Conservation (phyloP, 2,113 vertebrate genomes). For the Pionites leucogaster region DNA sequence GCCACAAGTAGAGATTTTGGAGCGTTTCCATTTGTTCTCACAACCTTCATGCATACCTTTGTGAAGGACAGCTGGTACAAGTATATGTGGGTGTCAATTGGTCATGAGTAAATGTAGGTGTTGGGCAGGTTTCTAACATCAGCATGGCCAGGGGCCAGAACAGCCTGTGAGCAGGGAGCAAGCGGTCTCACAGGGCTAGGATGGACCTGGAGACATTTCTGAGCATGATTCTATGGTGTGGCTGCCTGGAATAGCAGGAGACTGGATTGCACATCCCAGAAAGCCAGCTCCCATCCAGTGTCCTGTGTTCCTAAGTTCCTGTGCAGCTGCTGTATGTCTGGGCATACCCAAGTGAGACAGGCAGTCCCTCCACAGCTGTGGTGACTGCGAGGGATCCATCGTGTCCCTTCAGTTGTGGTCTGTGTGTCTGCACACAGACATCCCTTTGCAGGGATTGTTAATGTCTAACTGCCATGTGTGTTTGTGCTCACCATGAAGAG, state of each 20-base stretch:
- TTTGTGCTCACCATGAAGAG: not conserved
- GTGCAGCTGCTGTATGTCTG: slow-evolving; percentile 5
- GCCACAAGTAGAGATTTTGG: not conserved
- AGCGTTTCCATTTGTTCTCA: not conserved
- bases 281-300: not conserved
- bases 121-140: not conserved
- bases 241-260: slow-evolving; percentile 27
- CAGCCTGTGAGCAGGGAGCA: not conserved
- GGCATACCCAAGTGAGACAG: not conserved
- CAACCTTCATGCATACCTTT: rapidly evolving
- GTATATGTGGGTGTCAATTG: not conserved
- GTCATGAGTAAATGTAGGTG: not conserved
- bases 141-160: not conserved
- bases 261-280: not conserved
- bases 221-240: not conserved
- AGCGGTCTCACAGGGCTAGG: not conserved
- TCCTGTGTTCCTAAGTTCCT: not conserved
- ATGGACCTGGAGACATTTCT: not conserved
- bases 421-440: not conserved
- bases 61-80: not conserved
- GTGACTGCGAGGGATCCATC: not conserved
- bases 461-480: not conserved
- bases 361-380: not conserved
- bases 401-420: not conserved
- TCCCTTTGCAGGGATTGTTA: not conserved